Base-by-base conservation (phyloP, 2,797 vertebrate species). In the Vireo griseus region DNA sequence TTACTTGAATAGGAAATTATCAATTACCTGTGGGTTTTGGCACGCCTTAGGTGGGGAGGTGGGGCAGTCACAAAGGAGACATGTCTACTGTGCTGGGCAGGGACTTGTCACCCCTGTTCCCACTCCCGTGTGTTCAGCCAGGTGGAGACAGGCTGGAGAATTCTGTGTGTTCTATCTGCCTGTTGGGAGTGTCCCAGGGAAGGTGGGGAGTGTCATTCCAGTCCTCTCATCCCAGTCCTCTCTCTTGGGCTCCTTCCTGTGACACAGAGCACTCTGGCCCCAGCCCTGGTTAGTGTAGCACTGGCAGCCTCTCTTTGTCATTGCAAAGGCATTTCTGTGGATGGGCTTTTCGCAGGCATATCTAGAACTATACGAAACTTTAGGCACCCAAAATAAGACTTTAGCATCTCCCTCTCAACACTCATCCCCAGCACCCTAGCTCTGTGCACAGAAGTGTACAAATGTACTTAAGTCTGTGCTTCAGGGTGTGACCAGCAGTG, bases 31-130 rank as follows among this genome's bases (percentile, higher is more conserved):
- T 59, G 25, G 28, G 4, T 25, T 73, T 84, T 63, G 52, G 72
- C 50, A 16, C 1, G 8, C 74, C 39, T 11, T 50, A 65, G 15
- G 42, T 25, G 37, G 25, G 18, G 10, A 48, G 17, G 16, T 59
- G 48, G 19, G 14, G 17, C 16, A 52, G 44, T 52, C 26, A 29
- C 0, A 0, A 48, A 59, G 33, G 6, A 78, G 50, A 54, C 0
- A 0, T 2, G 1, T 26, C n/a, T 50, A 51, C 21, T 50, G 48
- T 37, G 6, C 54, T 19, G n/a, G 11, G n/a, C 10, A 42, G 39
- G 13, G 33, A 13, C 21, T 52, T 52, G 35, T 63, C 17, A 3
- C 21, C 15, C 5, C 22, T 37, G 10, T 24, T 21, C 13, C 9
- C 18, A 24, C 7, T 62, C 20, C 39, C 16, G 19, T 12, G 10